Percentiles rank a stretch among this genome's conserved stretches.
Conservation (phyloP, 2,888 invertebrate genomes). For the Plebejus argus region DNA sequence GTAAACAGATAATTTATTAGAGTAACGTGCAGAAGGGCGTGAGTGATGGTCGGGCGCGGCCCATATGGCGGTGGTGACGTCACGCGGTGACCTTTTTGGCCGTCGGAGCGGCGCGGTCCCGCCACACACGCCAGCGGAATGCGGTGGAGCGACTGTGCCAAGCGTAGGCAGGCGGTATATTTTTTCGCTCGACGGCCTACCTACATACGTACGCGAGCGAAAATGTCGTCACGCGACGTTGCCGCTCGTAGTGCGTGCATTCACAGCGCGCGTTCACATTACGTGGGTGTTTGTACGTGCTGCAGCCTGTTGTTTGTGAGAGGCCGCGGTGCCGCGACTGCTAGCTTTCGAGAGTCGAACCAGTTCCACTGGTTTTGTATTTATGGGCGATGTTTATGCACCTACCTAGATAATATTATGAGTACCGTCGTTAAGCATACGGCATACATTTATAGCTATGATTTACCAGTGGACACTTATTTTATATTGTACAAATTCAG, state of each 20-base stretch:
- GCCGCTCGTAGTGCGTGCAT: conserved; percentile 75
- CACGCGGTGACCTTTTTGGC: conserved; percentile 78
- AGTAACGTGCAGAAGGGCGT: conserved; percentile 56
- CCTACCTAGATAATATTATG: conserved; percentile 67
- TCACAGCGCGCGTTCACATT: conserved; percentile 68
- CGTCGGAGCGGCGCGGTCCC: conserved; percentile 62
- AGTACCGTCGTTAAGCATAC: conserved; percentile 74
- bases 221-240: conserved; percentile 83
- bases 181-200: conserved; percentile 75
- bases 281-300: conserved; percentile 71
- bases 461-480: background rate
- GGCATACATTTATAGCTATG: conserved; percentile 42
- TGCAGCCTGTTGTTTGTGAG: conserved; percentile 62
- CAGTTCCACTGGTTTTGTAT: conserved; percentile 77
- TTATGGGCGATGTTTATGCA: conserved; percentile 78
- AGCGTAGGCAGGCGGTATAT: conserved; percentile 78
- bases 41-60: conserved; percentile 57
- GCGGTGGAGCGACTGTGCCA: conserved; percentile 77
- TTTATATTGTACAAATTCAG: background rate
- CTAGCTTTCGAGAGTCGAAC: conserved; percentile 79
- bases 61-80: conserved; percentile 75
- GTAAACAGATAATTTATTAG: conserved; percentile 55
- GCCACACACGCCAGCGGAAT: conserved; percentile 75
- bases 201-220: conserved; percentile 79
- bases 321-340: conserved; percentile 71